These are phyloP conservation scores for Atta colombica DNA, from an alignment of 1,140 invertebrate species.

Conservation along the genomic window DNA sequence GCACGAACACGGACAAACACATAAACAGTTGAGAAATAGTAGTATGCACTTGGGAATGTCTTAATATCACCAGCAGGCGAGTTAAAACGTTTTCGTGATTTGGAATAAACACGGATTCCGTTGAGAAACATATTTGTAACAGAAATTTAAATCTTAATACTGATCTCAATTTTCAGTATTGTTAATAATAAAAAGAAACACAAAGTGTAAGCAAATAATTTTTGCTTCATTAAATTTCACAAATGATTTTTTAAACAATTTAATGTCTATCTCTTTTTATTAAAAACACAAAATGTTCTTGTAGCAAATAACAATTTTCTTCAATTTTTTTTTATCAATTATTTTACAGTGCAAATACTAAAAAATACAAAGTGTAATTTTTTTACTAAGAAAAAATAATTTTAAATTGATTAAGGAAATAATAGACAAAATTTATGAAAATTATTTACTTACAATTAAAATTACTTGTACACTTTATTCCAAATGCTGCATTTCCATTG, in stretches of 20 bases:
- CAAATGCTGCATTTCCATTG: background rate
- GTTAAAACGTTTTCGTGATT: slow-evolving; percentile 41
- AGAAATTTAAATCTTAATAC: background rate
- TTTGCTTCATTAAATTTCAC: slow-evolving; percentile 1
- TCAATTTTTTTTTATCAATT: background rate
- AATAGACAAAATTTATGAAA: background rate
- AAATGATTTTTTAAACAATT: background rate
- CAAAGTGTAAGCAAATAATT: background rate
- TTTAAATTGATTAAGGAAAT: background rate
- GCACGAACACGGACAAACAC: background rate
- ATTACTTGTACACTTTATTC: background rate
- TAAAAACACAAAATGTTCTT: background rate
- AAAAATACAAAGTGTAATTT: background rate
- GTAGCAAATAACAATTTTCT: background rate
- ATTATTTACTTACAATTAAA: background rate
- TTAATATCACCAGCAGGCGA: slow-evolving; percentile 27
- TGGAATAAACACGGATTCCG: background rate
- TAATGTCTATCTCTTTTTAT: background rate
- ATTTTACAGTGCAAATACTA: background rate
- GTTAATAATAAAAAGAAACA: background rate
- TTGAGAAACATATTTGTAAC: background rate
- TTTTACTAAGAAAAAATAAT: background rate
- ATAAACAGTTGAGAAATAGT: slow-evolving; percentile 43
- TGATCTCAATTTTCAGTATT: background rate
- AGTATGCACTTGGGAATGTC: slow-evolving; percentile 34